These are phyloP conservation scores for Laspeyria flexula DNA, from an alignment of 2,888 invertebrate species.

Conservation along the genomic window DNA sequence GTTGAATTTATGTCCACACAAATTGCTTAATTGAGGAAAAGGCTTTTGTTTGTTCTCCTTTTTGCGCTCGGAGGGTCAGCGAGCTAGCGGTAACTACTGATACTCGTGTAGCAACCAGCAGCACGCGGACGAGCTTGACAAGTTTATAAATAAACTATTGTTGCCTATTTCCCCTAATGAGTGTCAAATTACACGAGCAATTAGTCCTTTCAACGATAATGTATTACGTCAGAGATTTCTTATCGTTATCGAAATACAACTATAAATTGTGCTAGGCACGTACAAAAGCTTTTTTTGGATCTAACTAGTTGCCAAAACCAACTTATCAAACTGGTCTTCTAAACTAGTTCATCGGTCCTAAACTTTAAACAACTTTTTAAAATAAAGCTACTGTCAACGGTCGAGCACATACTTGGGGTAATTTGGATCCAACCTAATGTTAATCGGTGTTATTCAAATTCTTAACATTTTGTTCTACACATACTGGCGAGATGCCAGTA, in stretches of 20 bases:
- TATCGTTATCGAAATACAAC: too few relatives aligned
- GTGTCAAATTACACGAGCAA: background rate
- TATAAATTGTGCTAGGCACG: too few relatives aligned
- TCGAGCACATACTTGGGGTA: constrained; percentile 4
- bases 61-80: constrained; percentile 47
- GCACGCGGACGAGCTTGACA: constrained; percentile 38
- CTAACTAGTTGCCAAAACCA: too few relatives aligned
- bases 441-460: constrained; percentile 41
- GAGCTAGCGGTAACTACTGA: constrained; percentile 41
- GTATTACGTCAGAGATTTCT: too few relatives aligned
- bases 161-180: background rate
- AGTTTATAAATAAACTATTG: constrained; percentile 36
- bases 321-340: too few relatives aligned
- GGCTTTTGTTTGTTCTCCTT: constrained; percentile 61
- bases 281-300: too few relatives aligned
- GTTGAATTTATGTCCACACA: constrained; percentile 64
- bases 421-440: constrained; percentile 26
- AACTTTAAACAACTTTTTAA: background rate
- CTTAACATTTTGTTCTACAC: constrained; percentile 50
- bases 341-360: background rate
- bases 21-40: constrained; percentile 72
- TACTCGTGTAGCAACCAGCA: constrained; percentile 37
- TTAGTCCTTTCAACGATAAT: too few relatives aligned
- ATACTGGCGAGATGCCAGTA: constrained; percentile 48
- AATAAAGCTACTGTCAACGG: constrained; percentile 1